Evolutionary conservation across 2,888 invertebrate species (phyloP).

Genomic region (Artemia sinica): DNA sequence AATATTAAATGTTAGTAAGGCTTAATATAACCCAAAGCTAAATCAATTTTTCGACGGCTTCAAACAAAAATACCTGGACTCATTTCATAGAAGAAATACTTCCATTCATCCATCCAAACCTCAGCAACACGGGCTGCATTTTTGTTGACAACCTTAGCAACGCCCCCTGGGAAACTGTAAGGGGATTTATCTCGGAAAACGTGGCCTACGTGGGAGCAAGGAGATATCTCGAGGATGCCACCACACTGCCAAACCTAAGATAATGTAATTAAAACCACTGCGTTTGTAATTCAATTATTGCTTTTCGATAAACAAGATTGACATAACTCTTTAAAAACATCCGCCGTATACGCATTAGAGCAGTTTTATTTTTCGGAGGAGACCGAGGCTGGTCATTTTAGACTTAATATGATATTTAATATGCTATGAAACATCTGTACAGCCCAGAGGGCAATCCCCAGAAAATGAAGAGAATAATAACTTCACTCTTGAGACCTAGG

Average conservation of each 20-base stretch:
- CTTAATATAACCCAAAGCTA: no score
- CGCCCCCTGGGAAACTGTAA: slow-evolving; percentile 97
- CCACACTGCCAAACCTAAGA: slow-evolving; percentile 88
- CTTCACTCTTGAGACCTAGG: no score
- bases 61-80: slow-evolving; percentile 58
- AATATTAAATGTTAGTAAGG: no score
- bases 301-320: background rate
- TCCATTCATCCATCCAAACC: slow-evolving; percentile 99
- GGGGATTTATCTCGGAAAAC: slow-evolving; percentile 96
- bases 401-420: no score
- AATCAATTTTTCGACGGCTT: background rate
- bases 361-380: no score
- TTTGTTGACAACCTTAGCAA: slow-evolving; percentile 86
- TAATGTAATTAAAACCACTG: background rate
- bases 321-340: slow-evolving; percentile 15
- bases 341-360: background rate
- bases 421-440: no score
- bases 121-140: slow-evolving; percentile 96
- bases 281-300: background rate
- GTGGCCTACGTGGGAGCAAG: slow-evolving; percentile 90
- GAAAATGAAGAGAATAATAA: no score
- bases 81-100: slow-evolving; percentile 97
- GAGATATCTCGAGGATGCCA: slow-evolving; percentile 80
- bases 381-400: no score
- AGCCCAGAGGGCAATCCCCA: no score